Base-by-base conservation (phyloP, 1,140 invertebrate species). In the Oryctes rhinoceros region DNA sequence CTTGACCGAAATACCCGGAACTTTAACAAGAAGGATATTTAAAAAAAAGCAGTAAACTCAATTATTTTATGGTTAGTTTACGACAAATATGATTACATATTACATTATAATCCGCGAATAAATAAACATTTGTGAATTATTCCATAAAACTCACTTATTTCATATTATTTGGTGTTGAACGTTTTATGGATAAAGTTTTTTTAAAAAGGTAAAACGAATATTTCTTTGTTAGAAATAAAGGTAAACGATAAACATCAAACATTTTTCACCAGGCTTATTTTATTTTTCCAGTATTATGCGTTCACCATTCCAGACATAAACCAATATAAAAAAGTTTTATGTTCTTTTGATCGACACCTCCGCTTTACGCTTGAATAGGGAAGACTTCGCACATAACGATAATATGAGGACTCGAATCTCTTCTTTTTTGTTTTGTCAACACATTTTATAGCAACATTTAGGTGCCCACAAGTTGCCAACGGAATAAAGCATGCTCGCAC, bases 401-500 rank as follows among this genome's bases (percentile, higher is more conserved):
- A 71, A 35, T 71, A 71, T 35, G 11, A 71, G 10, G 35, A 37
- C 65, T 35, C 24, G 24, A 37, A 71, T 35, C 24, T 71, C 65
- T 37, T 24, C 18, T 59, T 44, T 71, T 71, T 71, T 71, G 65
- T 71, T 76, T 49, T 76, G 75, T 76, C 75, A 76, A 47, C n/a
- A 76, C 75, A 76, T 76, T 76, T 76, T 76, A 76, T 76, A 39
- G 75, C 7, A 15, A 39, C 75, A 76, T 76, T 76, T 76, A 76
- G 75, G 75, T 76, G 75, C 75, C 75, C 75, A 76, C 75, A 76
- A 76, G 75, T 80, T 78, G 71, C 79, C 75, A 80, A 48, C 49
- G 75, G 75, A 47, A 80, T 62, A 80, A 80, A 77, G 62, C 48
- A 75, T 7, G 53, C 47, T 78, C 37, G 77, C 75, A 59, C 74